phyloP scores from a whole-genome alignment of 1,140 invertebrate genomes.

The Eupristina koningsbergeri region DNA sequence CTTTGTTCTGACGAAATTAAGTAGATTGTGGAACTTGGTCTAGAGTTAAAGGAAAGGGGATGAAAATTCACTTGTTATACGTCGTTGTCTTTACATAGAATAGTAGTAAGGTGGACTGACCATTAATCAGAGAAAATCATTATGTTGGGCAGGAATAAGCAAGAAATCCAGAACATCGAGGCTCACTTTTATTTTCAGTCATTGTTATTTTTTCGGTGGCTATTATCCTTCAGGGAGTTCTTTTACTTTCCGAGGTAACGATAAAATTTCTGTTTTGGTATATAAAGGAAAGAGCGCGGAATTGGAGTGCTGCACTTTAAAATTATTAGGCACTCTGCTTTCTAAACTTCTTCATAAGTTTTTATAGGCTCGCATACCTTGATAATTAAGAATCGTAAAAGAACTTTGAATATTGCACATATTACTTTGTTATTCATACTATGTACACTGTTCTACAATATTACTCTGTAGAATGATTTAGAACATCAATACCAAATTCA shows the following conservation, averaged over 20 bases:
- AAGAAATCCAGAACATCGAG: background rate
- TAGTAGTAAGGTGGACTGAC: background rate
- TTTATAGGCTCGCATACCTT: background rate
- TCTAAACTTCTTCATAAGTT: background rate
- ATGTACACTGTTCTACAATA: too few relatives aligned
- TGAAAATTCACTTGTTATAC: background rate
- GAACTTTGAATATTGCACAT: background rate
- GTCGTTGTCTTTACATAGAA: slow-evolving; percentile 5
- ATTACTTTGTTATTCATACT: background rate
- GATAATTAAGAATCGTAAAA: background rate
- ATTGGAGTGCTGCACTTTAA: background rate
- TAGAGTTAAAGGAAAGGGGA: background rate
- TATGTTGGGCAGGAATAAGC: background rate
- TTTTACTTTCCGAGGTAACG: background rate
- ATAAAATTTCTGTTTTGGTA: background rate
- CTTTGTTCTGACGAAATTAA: slow-evolving; percentile 43
- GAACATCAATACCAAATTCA: too few relatives aligned
- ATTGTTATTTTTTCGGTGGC: background rate
- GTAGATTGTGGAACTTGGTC: too few relatives aligned
- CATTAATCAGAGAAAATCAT: slow-evolving; percentile 45
- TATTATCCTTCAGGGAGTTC: background rate
- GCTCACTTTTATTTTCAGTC: slow-evolving; percentile 40
- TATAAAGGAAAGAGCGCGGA: background rate
- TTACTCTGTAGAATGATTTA: too few relatives aligned
- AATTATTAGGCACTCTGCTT: slow-evolving; percentile 6